Conservation (phyloP, 2,797 vertebrate species). For the Sparidentex hasta region DNA sequence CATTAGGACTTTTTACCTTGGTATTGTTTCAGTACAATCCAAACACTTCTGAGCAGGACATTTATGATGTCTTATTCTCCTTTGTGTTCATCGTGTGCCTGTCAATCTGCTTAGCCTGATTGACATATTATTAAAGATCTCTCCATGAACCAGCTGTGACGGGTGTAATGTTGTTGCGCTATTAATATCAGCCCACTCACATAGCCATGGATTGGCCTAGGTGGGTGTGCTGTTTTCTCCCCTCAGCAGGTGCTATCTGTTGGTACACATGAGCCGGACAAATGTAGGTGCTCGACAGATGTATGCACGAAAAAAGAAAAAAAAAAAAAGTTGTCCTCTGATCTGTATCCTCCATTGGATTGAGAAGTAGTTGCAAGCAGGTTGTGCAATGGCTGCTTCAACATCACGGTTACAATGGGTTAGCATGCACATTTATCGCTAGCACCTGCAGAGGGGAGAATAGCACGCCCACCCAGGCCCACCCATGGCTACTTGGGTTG, state of each 20-base stretch:
- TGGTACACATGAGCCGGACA: too few species aligned
- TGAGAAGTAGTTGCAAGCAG: background rate
- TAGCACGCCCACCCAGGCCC: background rate
- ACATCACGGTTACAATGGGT: background rate
- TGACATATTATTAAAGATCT: background rate
- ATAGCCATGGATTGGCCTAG: background rate
- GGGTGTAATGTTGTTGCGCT: background rate
- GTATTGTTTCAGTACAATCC: background rate
- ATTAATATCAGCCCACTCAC: background rate
- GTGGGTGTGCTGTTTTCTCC: background rate
- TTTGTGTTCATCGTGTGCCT: background rate
- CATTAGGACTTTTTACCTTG: background rate
- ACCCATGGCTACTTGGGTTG: background rate
- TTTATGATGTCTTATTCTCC: background rate
- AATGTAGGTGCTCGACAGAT: slow-evolving; percentile 8
- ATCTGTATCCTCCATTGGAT: background rate
- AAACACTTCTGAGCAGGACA: too few species aligned
- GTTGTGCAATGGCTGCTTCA: background rate
- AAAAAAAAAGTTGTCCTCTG: background rate
- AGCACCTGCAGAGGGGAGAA: slow-evolving; percentile 12
- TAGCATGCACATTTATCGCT: slow-evolving; percentile 2
- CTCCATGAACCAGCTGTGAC: slow-evolving; percentile 12
- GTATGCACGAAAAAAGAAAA: background rate
- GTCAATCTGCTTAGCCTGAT: slow-evolving; percentile 7
- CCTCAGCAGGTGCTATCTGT: background rate